A percentile compares a stretch with the other conserved stretches of the same genome.
Conservation (phyloP, 2,888 invertebrate species). For the Drosophila pegasa region DNA sequence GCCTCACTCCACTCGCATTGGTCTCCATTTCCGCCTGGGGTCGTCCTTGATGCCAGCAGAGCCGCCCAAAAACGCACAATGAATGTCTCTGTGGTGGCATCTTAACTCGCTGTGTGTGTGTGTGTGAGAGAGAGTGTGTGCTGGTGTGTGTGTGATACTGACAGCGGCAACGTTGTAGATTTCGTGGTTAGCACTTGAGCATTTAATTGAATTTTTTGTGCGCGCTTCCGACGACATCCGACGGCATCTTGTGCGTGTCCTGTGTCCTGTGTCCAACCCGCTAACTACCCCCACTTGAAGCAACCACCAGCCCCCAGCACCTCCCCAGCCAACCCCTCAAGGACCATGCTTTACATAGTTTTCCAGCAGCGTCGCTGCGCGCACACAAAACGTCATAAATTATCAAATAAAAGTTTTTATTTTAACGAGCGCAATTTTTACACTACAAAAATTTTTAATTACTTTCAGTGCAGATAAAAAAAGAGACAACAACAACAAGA, state of each 20-base stretch:
- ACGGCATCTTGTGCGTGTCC: constrained; percentile 61
- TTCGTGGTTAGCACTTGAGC: constrained; percentile 70
- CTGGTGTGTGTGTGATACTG: constrained; percentile 22
- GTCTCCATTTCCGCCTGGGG: constrained; percentile 29
- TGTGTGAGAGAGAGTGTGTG: constrained; percentile 14
- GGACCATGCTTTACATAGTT: constrained; percentile 42
- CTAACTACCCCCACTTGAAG: background rate
- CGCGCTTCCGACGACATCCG: constrained; percentile 38
- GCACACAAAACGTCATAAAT: constrained; percentile 59
- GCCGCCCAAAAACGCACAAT: constrained; percentile 58
- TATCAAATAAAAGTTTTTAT: constrained; percentile 71
- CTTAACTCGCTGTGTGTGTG: constrained; percentile 16
- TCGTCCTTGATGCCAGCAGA: constrained; percentile 58
- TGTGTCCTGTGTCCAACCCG: constrained; percentile 22
- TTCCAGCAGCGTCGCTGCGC: constrained; percentile 24
- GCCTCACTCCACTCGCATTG: constrained; percentile 1
- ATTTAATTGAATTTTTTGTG: constrained; percentile 72
- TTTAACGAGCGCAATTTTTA: constrained; percentile 58
- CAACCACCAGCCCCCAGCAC: too few species aligned
- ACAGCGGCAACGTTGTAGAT: constrained; percentile 50
- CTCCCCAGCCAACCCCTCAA: background rate
- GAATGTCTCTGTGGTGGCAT: constrained; percentile 66
- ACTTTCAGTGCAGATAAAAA: constrained; percentile 39
- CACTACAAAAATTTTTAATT: constrained; percentile 53
- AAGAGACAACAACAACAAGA: too few species aligned